Evolutionary conservation across 2,113 vertebrate genomes (phyloP).

Genomic region (Grus americana): DNA sequence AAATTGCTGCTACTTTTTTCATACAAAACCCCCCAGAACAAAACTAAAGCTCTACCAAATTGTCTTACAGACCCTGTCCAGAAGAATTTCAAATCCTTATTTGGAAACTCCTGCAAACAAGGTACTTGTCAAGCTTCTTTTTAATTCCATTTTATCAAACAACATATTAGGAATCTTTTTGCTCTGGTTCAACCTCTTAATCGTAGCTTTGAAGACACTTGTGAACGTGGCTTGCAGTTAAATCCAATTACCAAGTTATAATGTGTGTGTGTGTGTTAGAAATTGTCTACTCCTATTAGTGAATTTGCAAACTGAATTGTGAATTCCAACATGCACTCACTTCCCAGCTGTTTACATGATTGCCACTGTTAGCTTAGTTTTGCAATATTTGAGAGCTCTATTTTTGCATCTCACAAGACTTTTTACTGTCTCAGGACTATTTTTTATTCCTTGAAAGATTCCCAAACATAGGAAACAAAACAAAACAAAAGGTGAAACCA

Average conservation of each 20-base stretch:
- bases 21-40: background rate
- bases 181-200: background rate
- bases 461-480: background rate
- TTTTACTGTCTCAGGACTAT: background rate
- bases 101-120: conserved; percentile 76
- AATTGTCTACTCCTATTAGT: background rate
- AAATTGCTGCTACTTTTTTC: background rate
- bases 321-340: accelerated
- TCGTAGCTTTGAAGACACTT: background rate
- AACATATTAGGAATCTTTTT: background rate
- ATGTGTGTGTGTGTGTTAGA: background rate
- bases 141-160: background rate
- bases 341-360: background rate
- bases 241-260: background rate
- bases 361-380: background rate
- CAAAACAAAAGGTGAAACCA: background rate
- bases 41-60: background rate
- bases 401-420: background rate
- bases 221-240: background rate
- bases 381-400: background rate
- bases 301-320: background rate
- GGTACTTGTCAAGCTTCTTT: conserved; percentile 60
- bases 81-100: conserved; percentile 82
- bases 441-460: background rate
- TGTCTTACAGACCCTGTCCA: conserved; percentile 73